Base-by-base conservation (phyloP, 2,888 invertebrate genomes). In the Eupithecia vulgata region DNA sequence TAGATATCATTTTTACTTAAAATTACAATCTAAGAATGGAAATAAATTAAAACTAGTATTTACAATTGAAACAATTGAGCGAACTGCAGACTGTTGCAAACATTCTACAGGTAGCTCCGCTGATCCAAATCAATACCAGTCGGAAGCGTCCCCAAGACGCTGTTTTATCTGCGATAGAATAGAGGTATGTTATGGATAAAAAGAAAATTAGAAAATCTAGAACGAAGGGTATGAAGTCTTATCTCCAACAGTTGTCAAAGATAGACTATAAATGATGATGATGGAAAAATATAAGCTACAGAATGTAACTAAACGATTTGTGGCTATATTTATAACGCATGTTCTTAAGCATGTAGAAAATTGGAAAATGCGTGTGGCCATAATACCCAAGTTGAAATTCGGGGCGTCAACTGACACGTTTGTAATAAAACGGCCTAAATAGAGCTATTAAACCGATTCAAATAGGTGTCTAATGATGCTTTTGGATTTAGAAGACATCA, bases 381-480 rank as follows among this genome's bases (percentile, higher is more conserved):
- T 34, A 37, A 21, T n/a, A 21, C 37, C 21, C 35, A 15, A 64
- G 35, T 62, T 62, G 37, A 42, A 37, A 25, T 40, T 40, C 65
- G 1, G 42, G 25, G n/a, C 25, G 35, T 15, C 1, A 40, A 10
- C 1, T 40, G 65, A 65, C 37, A 65, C 37, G 40, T 65, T 65
- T 65, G 65, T 65, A 65, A 12, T 65, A 40, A 65, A 65, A 65
- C 7, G 40, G 65, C 65, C 65, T 65, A 21, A 65, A 65, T 40
- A 40, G 5, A 65, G 37, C 65, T 37, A 65, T 42, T 65, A 65
- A 65, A 40, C 6, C 40, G 25, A 65, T 65, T 40, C 40, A 40
- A 65, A 42, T 37, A 65, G 40, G 65, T 65, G 65, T 65, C 40
- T 65, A 65, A 65, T 40, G 65, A 21, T 40, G 25, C 21, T 25